These are phyloP conservation scores for Echinarachnius parma DNA, from an alignment of 53 echinoderm and acorn worm genomes.

Conservation along the genomic window DNA sequence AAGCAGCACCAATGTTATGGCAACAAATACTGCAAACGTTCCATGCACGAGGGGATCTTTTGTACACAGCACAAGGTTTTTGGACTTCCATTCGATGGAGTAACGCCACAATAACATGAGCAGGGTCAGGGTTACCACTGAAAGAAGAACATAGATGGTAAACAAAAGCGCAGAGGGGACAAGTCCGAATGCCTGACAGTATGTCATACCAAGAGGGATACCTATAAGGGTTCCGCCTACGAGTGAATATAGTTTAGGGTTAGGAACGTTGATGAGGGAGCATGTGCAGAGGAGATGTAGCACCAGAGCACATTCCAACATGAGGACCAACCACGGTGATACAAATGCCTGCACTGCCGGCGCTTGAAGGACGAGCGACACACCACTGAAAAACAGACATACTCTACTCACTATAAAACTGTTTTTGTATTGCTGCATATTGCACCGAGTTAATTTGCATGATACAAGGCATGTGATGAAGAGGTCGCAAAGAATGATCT, in stretches of 20 bases:
- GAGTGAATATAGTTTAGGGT: constrained; percentile 15
- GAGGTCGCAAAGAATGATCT: background rate
- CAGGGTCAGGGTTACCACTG: background rate
- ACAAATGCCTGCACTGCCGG: background rate
- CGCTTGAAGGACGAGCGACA: constrained; percentile 4
- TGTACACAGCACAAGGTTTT: constrained; percentile 15
- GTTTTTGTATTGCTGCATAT: constrained; percentile 18
- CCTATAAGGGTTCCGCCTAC: constrained; percentile 22
- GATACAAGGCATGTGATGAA: constrained; percentile 7
- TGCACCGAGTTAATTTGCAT: constrained; percentile 17
- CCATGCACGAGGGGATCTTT: constrained; percentile 21
- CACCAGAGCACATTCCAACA: constrained; percentile 17
- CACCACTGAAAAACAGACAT: constrained; percentile 6
- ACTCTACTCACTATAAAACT: constrained; percentile 6
- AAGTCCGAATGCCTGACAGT: background rate
- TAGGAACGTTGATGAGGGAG: background rate
- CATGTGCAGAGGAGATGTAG: background rate
- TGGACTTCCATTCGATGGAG: constrained; percentile 33
- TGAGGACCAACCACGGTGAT: constrained; percentile 17
- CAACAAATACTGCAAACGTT: constrained; percentile 7
- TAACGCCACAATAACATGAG: constrained; percentile 32
- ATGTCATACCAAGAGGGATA: constrained; percentile 1
- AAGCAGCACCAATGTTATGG: background rate
- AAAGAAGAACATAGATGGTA: background rate
- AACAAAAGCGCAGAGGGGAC: background rate